phyloP scores from a whole-genome alignment of 2,797 vertebrate species.

The Acrocephalus scirpaceus region DNA sequence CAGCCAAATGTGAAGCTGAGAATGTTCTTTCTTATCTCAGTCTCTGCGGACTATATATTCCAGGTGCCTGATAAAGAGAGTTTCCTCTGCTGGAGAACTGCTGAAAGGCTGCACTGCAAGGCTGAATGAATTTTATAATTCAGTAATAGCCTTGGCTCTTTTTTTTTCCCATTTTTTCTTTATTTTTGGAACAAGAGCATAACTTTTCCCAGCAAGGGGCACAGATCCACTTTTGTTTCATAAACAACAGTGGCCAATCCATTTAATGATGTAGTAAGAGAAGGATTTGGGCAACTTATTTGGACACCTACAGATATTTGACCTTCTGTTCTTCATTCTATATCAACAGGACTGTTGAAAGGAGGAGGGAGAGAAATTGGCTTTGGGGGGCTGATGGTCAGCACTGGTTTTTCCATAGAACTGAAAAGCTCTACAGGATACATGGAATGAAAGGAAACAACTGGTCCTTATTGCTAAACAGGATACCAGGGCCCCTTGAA shows the following conservation, averaged over 20 bases:
- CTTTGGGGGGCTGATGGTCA: not conserved
- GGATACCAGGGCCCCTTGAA: not conserved
- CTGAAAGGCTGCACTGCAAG: not conserved
- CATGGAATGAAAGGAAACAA: not conserved
- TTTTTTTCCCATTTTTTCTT: not conserved
- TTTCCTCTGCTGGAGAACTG: not conserved
- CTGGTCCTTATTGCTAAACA: not conserved
- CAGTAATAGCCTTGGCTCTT: not conserved
- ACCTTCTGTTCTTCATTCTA: not conserved
- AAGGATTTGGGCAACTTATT: not conserved
- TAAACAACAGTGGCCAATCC: not conserved
- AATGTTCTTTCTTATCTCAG: conserved; percentile 28
- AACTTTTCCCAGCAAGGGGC: not conserved
- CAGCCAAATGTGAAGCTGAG: not conserved
- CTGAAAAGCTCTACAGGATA: not conserved
- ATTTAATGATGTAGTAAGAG: not conserved
- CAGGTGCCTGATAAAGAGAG: conserved; percentile 32
- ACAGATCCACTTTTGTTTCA: not conserved
- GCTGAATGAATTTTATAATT: not conserved
- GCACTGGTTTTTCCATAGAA: not conserved
- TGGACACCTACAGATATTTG: not conserved
- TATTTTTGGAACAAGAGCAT: not conserved
- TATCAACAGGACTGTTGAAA: not conserved
- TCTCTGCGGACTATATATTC: not conserved
- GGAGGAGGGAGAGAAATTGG: not conserved